Base-by-base conservation (phyloP, 2,113 vertebrate genomes). In the Glaucomys volans region DNA sequence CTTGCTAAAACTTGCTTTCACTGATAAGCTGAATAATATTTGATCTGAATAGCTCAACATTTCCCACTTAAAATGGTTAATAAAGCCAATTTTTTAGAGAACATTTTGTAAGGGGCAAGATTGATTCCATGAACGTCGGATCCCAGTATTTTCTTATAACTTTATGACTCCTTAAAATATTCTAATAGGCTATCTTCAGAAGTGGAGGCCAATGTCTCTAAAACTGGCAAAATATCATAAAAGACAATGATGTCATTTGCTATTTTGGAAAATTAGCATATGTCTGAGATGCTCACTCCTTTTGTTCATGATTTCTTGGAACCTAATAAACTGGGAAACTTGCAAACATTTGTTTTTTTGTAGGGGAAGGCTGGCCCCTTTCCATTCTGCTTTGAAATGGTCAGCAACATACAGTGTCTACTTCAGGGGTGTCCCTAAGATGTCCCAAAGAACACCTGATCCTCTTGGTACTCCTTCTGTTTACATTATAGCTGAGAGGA, bases 331-430 rank as follows among this genome's bases (percentile, higher is more conserved):
- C 1, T 40, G 28, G 92, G 3, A 24, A 2, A 2, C 6, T 62
- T 79, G 0, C 54, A 64, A 90, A 89, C 7, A 66, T 69, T 26
- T 44, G 30, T 44, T 20, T 75, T 16, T 50, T 82, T 12, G 6
- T 35, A 1, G 24, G 1, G 3, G 7, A 5, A 30, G 4, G 1
- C 11, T 66, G 24, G 13, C 1, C 17, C 24, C 5, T 13, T n/a
- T 92, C 10, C 13, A 54, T 62, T 76, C 77, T 91, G 28, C 95
- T 88, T 85, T 84, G 30, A 90, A 83, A 62, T 72, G 10, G 12
- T 75, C 30, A 85, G 28, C 9, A 40, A 28, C 42, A 69, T 32
- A 12, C 8, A 83, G 17, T 4, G 28, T 35, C 30, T 47, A 30
- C 30, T 14, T 4, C 4, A 40, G 10, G 22, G 1, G 5, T 72